Conservation (phyloP, 2,888 invertebrate genomes). For the Dasysyrphus albostriatus region DNA sequence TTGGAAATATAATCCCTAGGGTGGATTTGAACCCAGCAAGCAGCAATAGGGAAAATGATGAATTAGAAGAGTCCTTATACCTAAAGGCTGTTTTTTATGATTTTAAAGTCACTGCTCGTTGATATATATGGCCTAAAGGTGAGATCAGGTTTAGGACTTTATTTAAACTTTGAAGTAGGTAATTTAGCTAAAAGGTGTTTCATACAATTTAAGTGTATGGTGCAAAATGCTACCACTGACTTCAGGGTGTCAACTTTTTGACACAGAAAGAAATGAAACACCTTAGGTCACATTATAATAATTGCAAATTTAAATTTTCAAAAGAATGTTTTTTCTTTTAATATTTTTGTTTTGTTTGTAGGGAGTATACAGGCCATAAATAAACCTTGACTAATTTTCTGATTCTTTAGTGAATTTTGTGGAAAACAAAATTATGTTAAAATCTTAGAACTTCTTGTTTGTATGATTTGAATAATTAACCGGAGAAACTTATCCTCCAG, state of each 20-base stretch:
- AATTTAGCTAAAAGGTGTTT: constrained; percentile 51
- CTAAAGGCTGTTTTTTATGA: constrained; percentile 41
- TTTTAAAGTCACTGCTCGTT: constrained; percentile 31
- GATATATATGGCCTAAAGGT: constrained; percentile 51
- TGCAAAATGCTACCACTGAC: background rate
- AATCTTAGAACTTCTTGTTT: too few relatives aligned
- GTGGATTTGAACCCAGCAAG: constrained; percentile 46
- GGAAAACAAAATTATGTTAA: too few relatives aligned
- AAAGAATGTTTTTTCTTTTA: background rate
- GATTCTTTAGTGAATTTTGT: background rate
- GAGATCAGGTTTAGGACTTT: constrained; percentile 32
- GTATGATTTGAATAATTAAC: too few relatives aligned
- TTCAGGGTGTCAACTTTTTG: constrained; percentile 8
- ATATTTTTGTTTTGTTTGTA: background rate
- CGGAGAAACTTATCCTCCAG: too few relatives aligned
- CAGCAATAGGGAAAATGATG: constrained; percentile 56
- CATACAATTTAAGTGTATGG: background rate
- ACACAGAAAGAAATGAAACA: constrained; percentile 5
- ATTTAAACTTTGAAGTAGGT: constrained; percentile 23
- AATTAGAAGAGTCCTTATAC: constrained; percentile 49
- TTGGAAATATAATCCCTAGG: constrained; percentile 29
- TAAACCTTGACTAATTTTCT: too few relatives aligned
- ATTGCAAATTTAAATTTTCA: background rate
- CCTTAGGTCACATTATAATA: background rate
- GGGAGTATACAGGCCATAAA: too few relatives aligned